A percentile compares a stretch with the other conserved stretches of the same genome.
Conservation (phyloP, 2,113 vertebrate species). For the Prunella himalayana region DNA sequence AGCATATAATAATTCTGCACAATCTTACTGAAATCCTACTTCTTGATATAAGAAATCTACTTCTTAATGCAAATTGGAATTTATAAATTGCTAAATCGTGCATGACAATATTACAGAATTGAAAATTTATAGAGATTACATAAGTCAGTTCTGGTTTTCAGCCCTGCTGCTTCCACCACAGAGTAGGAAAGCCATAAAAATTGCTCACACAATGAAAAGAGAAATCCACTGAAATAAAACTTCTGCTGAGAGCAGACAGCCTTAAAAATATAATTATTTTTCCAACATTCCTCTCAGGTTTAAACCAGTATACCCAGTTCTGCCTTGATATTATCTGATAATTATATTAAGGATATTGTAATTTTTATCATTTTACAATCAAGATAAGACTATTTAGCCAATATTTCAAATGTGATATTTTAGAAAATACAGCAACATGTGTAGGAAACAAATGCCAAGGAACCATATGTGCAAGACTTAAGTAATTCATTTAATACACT, state of each 20-base stretch:
- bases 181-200: not conserved
- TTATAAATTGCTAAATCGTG: not conserved
- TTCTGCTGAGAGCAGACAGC: not conserved
- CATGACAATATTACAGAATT: not conserved
- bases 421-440: not conserved
- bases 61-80: not conserved
- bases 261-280: not conserved
- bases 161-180: not conserved
- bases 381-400: not conserved
- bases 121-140: not conserved
- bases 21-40: not conserved
- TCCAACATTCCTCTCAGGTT: not conserved
- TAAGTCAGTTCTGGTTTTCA: not conserved
- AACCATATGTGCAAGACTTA: not conserved
- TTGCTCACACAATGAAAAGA: not conserved
- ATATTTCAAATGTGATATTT: not conserved
- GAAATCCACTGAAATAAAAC: not conserved
- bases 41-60: not conserved
- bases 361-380: not conserved
- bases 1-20: not conserved
- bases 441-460: not conserved
- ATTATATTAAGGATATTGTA: not conserved
- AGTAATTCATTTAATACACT: not conserved
- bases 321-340: not conserved
- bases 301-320: not conserved